Conservation (phyloP, 2,888 invertebrate species). For the Geophilus truncorum region DNA sequence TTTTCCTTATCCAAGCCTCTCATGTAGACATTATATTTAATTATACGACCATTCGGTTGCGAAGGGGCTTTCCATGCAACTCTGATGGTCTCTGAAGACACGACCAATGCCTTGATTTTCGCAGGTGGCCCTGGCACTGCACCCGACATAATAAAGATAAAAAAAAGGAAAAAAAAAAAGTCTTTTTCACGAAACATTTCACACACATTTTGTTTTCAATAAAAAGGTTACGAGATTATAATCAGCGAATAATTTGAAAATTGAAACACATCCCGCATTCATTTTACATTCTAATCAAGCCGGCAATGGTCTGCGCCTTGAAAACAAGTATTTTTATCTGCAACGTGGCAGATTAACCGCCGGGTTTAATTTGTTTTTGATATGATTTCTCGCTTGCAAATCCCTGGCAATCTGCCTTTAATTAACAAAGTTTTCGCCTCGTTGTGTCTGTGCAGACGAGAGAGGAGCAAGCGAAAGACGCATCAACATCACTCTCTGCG, state of each 20-base stretch:
- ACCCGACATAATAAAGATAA: too few relatives aligned
- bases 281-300: background rate
- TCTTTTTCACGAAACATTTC: background rate
- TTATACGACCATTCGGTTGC: conserved; percentile 22
- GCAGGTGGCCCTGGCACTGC: conserved; percentile 29
- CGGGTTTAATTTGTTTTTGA: conserved; percentile 27
- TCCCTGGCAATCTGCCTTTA: conserved; percentile 27
- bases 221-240: background rate
- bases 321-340: conserved; percentile 5
- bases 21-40: conserved; percentile 32
- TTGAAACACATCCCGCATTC: background rate
- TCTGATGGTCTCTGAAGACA: conserved; percentile 13
- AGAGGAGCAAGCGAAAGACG: conserved; percentile 7
- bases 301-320: background rate
- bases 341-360: background rate
- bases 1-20: conserved; percentile 10
- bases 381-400: conserved; percentile 18
- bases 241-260: background rate
- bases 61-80: conserved; percentile 22
- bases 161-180: background rate
- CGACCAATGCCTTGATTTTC: conserved; percentile 9
- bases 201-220: background rate
- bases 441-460: background rate
- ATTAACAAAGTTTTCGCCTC: conserved; percentile 25
- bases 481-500: conserved; percentile 20